These are phyloP conservation scores for Dorcus hopei DNA, from an alignment of 2,888 invertebrate genomes.

Conservation along the genomic window DNA sequence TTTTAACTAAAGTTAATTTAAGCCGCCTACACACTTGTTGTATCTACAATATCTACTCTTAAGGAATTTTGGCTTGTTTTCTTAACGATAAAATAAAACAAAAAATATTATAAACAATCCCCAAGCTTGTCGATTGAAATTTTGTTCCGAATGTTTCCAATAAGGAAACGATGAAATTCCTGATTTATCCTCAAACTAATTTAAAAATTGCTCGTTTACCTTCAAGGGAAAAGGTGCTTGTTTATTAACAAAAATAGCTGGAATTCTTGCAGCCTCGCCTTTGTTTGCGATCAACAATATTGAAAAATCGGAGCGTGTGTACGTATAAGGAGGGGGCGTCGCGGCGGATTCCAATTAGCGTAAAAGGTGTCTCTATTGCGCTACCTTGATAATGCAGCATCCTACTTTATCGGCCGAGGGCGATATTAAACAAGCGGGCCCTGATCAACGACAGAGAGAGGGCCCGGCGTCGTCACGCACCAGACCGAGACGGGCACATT, in stretches of 20 bases:
- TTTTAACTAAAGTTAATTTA: no score
- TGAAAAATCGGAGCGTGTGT: constrained; percentile 26
- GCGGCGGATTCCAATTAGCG: constrained; percentile 44
- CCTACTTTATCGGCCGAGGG: constrained; percentile 46
- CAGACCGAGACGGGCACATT: constrained; percentile 35
- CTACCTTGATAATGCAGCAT: constrained; percentile 39
- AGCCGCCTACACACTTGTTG: no score
- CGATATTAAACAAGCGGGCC: constrained; percentile 42
- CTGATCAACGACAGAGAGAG: constrained; percentile 16
- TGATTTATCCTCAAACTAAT: no score
- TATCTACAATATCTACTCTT: no score
- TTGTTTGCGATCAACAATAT: constrained; percentile 19
- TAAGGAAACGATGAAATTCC: no score
- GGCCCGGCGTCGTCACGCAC: constrained; percentile 20
- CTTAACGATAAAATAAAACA: no score
- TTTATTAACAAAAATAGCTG: constrained; percentile 16
- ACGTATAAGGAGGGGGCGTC: constrained; percentile 15
- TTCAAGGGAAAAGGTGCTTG: no score
- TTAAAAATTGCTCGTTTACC: no score
- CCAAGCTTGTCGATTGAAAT: no score
- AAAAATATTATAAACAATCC: no score
- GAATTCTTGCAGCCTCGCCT: constrained; percentile 17
- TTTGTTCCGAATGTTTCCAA: no score
- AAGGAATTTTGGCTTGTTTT: no score
- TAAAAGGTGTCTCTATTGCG: constrained; percentile 44